phyloP scores from a whole-genome alignment of 2,797 vertebrate species.

The Darevskia mixta region DNA sequence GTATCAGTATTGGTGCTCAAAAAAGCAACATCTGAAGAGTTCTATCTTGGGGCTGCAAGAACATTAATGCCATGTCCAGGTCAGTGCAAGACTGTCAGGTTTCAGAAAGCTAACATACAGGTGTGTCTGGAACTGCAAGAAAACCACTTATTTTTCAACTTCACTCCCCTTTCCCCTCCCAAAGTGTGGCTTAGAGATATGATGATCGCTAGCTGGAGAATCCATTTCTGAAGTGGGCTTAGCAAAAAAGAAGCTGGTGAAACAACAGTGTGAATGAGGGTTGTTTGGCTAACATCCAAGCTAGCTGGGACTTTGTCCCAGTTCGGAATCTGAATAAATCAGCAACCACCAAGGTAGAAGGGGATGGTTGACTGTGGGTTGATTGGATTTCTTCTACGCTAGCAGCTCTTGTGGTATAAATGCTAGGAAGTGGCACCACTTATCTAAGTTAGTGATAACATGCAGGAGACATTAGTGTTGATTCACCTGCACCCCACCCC shows the following conservation, averaged over 20 bases:
- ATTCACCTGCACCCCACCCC: not conserved
- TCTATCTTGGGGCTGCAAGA: not conserved
- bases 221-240: not conserved
- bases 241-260: not conserved
- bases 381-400: not conserved
- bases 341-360: not conserved
- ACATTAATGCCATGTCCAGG: not conserved
- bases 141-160: not conserved
- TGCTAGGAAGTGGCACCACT: not conserved
- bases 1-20: not conserved
- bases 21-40: not conserved
- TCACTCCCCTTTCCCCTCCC: not conserved
- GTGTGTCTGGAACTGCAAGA: not conserved
- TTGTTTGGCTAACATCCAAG: constrained; percentile 15
- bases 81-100: not conserved
- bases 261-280: not conserved
- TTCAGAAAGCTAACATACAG: not conserved
- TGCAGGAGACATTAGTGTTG: rapidly evolving
- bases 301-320: constrained; percentile 22
- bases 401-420: not conserved
- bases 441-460: not conserved
- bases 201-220: not conserved
- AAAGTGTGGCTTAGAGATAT: not conserved
- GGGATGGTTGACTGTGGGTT: not conserved
- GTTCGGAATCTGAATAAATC: constrained; percentile 11